Conservation (phyloP, 2,888 invertebrate species). For the Pilophorus perplexus region DNA sequence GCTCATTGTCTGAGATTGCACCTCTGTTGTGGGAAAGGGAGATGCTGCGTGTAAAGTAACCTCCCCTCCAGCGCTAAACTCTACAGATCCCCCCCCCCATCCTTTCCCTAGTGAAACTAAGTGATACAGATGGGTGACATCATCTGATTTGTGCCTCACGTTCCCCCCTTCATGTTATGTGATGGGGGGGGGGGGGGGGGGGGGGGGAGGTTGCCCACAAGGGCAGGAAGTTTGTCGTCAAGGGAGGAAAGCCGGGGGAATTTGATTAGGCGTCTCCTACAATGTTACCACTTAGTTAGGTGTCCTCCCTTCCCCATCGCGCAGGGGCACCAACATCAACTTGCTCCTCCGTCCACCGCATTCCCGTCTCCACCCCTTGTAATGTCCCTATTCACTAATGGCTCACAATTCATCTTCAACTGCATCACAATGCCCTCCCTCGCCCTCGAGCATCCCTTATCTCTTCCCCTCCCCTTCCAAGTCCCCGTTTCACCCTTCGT, state of each 20-base stretch:
- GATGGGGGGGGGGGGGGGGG: neutral
- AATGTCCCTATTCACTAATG: slow-evolving; percentile 36
- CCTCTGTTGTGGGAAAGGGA: no score
- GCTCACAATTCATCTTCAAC: slow-evolving; percentile 34
- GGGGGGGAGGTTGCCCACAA: no score
- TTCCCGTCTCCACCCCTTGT: slow-evolving; percentile 21
- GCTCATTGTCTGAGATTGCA: no score
- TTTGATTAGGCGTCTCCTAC: slow-evolving; percentile 40
- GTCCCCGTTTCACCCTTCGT: slow-evolving; percentile 8
- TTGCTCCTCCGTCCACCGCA: neutral
- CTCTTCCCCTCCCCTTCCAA: neutral
- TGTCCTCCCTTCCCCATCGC: neutral
- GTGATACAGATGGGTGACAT: slow-evolving; percentile 41
- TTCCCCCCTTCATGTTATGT: neutral
- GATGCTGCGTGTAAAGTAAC: no score
- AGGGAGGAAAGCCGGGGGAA: slow-evolving; percentile 20
- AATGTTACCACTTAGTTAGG: slow-evolving; percentile 41
- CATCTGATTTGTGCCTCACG: slow-evolving; percentile 35
- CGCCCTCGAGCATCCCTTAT: neutral
- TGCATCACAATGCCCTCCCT: slow-evolving; percentile 15
- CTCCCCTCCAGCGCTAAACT: neutral
- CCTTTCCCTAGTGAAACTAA: slow-evolving; percentile 8
- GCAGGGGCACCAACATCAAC: neutral
- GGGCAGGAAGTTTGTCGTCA: no score
- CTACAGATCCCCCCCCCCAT: no score